Percentiles rank a stretch among this genome's conserved stretches.
phyloP scores from a whole-genome alignment of 2,113 vertebrate species.

The Tenrec ecaudatus region DNA sequence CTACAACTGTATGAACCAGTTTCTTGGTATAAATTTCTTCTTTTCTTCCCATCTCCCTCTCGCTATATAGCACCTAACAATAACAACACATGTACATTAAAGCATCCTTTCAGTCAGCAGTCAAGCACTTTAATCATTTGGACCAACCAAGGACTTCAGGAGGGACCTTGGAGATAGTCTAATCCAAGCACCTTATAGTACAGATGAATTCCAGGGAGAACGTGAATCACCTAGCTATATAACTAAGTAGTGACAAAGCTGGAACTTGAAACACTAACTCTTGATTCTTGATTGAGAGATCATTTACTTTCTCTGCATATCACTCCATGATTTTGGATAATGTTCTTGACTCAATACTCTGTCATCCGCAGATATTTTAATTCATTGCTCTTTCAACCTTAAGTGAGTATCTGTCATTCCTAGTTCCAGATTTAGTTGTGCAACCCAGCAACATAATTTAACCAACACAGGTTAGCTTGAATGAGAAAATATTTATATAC shows the following conservation, averaged over 20 bases:
- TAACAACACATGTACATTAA: no score
- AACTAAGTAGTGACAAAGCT: background rate
- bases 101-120: background rate
- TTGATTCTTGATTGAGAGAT: background rate
- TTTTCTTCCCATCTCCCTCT: no score
- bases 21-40: no score
- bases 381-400: slow-evolving; percentile 65
- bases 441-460: slow-evolving; percentile 54
- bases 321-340: slow-evolving; percentile 34
- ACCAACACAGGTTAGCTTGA: slow-evolving; percentile 39
- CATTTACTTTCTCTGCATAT: slow-evolving; percentile 61
- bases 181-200: background rate
- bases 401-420: slow-evolving; percentile 68
- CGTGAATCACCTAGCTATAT: background rate
- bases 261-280: background rate
- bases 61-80: no score
- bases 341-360: slow-evolving; percentile 70
- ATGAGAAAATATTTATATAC: slow-evolving; percentile 65
- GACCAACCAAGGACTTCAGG: background rate
- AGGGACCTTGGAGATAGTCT: background rate
- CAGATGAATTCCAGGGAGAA: background rate
- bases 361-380: slow-evolving; percentile 77
- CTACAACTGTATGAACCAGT: no score
- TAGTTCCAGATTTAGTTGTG: slow-evolving; percentile 65
- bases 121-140: background rate